These are phyloP conservation scores for Sphyrna mokarran DNA, from an alignment of 2,113 vertebrate species.

Conservation along the genomic window DNA sequence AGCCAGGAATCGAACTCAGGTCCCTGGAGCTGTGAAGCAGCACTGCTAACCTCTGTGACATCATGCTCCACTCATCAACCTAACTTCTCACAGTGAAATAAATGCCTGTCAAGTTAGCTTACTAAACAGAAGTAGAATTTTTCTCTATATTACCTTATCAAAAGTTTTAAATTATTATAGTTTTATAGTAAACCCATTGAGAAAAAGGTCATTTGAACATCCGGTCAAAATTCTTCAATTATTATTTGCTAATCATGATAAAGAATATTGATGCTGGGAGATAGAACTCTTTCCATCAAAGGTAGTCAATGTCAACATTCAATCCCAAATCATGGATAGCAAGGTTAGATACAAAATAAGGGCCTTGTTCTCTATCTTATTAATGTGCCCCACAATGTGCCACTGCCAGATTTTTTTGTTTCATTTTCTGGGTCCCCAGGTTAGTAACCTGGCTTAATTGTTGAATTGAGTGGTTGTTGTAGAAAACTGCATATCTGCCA, in stretches of 20 bases:
- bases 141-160: not conserved
- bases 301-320: not conserved
- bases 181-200: not conserved
- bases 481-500: not conserved
- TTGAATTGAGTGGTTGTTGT: not conserved
- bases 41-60: no score
- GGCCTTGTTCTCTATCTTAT: not conserved
- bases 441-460: not conserved
- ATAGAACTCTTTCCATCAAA: not conserved
- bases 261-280: not conserved
- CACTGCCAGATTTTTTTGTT: not conserved
- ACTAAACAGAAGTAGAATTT: not conserved
- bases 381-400: not conserved
- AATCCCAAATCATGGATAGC: not conserved
- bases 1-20: no score
- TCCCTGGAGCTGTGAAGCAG: no score
- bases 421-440: not conserved
- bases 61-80: no score
- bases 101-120: not conserved
- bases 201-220: not conserved
- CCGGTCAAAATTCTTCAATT: not conserved
- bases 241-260: not conserved
- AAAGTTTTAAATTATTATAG: not conserved
- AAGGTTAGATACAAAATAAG: not conserved
- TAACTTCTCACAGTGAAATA: not conserved